Base-by-base conservation (phyloP, 2,797 vertebrate genomes). In the Luscinia luscinia region DNA sequence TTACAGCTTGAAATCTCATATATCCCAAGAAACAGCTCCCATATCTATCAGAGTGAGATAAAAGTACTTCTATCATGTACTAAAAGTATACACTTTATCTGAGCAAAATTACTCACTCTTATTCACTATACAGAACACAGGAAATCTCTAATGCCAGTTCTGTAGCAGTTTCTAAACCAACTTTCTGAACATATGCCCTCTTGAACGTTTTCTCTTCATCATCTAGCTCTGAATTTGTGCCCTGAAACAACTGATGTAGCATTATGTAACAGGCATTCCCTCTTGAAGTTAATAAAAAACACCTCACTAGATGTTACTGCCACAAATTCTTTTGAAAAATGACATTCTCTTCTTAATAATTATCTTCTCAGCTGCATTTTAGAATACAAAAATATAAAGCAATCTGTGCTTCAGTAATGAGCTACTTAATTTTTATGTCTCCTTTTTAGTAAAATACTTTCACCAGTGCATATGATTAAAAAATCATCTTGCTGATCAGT, bases 321-420 rank as follows among this genome's bases (percentile, higher is more conserved):
- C 74, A 78, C 63, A 88, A 91, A 82, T 64, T 86, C 80, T 76
- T 93, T 84, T 89, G 82, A 86, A 94, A 95, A 95, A 87, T 94
- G 36, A 82, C 91, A 94, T 70, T 95, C 24, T 69, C 30, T 82
- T 82, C 91, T 94, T 91, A 82, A 94, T 79, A 82, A 91, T 66
- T 63, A 91, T 95, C 76, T 93, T 88, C 83, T 84, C 61, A 74
- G 49, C 45, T 91, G 63, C 77, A 77, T 86, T 93, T 91, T 80
- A 86, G 63, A 90, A 93, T 83, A 82, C 76, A 95, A 96, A 95
- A 95, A 72, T 91, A 81, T 30, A 95, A 92, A 95, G 77, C 63
- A 76, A 86, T 88, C 70, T 90, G 57, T 61, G 41, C 59, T 91
- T 79, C 67, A 88, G 55, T 79, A 94, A 92, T 90, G 82, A 96